Base-by-base conservation (phyloP, 1,140 invertebrate species). In the Ptiloglossa arizonensis region DNA sequence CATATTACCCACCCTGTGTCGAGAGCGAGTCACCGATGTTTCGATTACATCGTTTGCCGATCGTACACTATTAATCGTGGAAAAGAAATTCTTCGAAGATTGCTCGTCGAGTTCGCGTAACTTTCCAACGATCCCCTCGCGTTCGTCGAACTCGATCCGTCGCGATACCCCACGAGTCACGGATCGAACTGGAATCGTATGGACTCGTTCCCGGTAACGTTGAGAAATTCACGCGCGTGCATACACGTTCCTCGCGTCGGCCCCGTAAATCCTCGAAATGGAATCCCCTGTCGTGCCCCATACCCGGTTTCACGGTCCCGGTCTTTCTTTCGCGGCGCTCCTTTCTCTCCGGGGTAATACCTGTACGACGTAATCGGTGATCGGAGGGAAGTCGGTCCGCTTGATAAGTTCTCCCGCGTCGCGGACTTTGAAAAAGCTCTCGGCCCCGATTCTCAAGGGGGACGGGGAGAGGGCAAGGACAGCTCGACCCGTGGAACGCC, bases 341-440 rank as follows among this genome's bases (percentile, higher is more conserved):
- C 73, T 79, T 62, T 67, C 74, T 76, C 46, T 80, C 50, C 15
- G 22, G n/a, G 60, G 68, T 69, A 71, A 79, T 75, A 48, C 75
- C 71, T 48, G 79, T 46, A 64, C 78, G 81, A 87, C 87, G 86
- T 88, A 88, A 87, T 88, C 86, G 83, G 60, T 79, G 80, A 87
- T 85, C 83, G 72, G 17, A 60, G 38, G 66, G 50, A 80, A 81
- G 83, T 81, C 64, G 75, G 50, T 27, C 59, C 35, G 60, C 79
- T 71, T 76, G 87, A 87, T 88, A 87, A 87, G 83, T 83, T 71
- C 66, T 59, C 44, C 66, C 44, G 57, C 59, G 67, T 70, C 72
- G 41, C 41, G 52, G 46, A 57, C 62, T 79, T 82, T 76, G 74
- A 66, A 64, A 80, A 86, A 80, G 80, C 80, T 82, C 24, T 24